phyloP scores from a whole-genome alignment of 2,113 vertebrate species.

The Axis porcinus region DNA sequence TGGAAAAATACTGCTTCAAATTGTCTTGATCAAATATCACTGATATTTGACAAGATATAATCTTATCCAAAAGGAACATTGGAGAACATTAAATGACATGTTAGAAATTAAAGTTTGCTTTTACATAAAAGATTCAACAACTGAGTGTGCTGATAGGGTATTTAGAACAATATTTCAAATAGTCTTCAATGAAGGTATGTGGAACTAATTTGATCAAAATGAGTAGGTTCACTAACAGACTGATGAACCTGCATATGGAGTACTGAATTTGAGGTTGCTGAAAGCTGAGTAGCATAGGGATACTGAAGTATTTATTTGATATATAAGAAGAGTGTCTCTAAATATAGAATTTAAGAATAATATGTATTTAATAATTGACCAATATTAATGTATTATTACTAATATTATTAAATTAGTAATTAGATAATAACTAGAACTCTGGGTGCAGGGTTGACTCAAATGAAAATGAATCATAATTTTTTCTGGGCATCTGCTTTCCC shows the following conservation, averaged over 20 bases:
- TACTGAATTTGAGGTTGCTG: neutral
- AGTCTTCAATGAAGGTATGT: neutral
- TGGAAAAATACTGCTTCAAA: neutral
- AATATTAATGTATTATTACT: neutral
- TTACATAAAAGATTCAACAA: neutral
- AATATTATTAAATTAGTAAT: neutral
- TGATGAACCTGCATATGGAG: neutral
- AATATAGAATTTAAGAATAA: neutral
- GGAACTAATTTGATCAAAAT: neutral
- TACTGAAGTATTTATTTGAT: neutral
- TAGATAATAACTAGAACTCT: neutral
- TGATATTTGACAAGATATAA: neutral
- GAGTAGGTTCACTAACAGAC: neutral
- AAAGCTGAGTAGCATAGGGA: neutral
- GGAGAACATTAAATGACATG: neutral
- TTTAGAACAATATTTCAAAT: neutral
- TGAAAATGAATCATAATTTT: neutral
- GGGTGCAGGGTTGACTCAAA: neutral
- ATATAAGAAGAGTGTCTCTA: neutral
- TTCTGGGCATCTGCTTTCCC: neutral
- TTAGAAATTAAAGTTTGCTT: neutral
- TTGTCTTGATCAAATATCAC: neutral
- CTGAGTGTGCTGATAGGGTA: neutral
- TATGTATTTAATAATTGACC: neutral
- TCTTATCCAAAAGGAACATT: neutral